Percentiles rank a stretch among this genome's conserved stretches.
Evolutionary conservation across 1,140 invertebrate genomes (phyloP).

Genomic region (Lordiphosa stackelbergi): DNA sequence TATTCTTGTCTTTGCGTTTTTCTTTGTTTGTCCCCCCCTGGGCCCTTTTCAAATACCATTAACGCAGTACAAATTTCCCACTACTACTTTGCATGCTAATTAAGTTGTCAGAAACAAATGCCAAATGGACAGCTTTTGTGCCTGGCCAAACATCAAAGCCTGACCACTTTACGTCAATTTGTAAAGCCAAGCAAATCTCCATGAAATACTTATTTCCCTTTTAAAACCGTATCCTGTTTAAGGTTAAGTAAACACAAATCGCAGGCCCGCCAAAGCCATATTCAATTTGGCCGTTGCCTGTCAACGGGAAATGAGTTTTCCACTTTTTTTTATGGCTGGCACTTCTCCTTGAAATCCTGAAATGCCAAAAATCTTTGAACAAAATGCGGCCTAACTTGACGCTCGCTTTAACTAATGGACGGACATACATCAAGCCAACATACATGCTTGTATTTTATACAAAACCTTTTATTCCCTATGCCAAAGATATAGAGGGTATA

Average conservation of each 20-base stretch:
- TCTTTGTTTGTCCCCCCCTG: no score
- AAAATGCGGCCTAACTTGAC: constrained; percentile 21
- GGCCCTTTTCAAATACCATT: background rate
- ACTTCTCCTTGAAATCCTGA: constrained; percentile 7
- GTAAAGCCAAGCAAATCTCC: constrained; percentile 31
- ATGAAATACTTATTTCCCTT: constrained; percentile 59
- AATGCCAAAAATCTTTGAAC: constrained; percentile 16
- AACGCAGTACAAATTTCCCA: no score
- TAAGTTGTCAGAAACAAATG: constrained; percentile 54
- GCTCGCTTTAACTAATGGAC: constrained; percentile 47
- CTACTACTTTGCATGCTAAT: constrained; percentile 35
- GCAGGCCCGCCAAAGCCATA: constrained; percentile 15
- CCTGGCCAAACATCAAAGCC: constrained; percentile 48
- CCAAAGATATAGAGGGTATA: no score
- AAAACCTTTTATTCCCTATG: constrained; percentile 3
- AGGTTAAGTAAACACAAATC: constrained; percentile 32
- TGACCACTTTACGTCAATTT: constrained; percentile 13
- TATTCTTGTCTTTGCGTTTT: no score
- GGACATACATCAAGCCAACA: constrained; percentile 41
- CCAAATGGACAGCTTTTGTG: constrained; percentile 10
- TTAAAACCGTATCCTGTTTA: constrained; percentile 59
- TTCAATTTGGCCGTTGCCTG: constrained; percentile 38
- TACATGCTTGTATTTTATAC: background rate
- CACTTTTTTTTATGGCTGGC: constrained; percentile 13
- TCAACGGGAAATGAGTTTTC: constrained; percentile 57